Percentiles rank a stretch among this genome's conserved stretches.
Evolutionary conservation across 1,140 invertebrate genomes (phyloP).

Genomic region (Lordiphosa mommai): DNA sequence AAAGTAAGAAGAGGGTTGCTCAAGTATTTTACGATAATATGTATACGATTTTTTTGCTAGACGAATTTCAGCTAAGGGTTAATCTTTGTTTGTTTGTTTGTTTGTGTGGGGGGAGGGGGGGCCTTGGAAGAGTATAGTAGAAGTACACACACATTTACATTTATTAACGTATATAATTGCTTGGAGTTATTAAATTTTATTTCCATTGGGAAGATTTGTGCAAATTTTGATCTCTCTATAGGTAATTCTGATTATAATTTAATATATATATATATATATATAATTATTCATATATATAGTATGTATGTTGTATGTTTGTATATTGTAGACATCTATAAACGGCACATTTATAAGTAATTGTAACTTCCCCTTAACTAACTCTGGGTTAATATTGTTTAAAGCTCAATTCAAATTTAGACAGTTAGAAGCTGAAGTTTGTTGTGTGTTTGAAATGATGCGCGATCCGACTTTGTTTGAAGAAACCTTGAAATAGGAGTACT

Average conservation of each 20-base stretch:
- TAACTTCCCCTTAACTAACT: conserved; percentile 22
- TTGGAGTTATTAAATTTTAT: conserved; percentile 68
- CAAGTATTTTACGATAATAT: conserved; percentile 38
- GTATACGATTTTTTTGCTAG: conserved; percentile 39
- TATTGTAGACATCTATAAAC: conserved; percentile 74
- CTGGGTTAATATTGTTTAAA: conserved; percentile 30
- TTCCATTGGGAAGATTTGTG: conserved; percentile 74
- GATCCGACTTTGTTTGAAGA: conserved; percentile 1
- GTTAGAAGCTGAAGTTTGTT: conserved; percentile 46
- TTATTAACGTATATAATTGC: conserved; percentile 56
- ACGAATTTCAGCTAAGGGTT: conserved; percentile 68
- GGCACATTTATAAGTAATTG: conserved; percentile 76
- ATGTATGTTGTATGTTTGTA: conserved; percentile 44
- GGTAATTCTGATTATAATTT: conserved; percentile 3
- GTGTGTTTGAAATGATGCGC: too few species aligned
- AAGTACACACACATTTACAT: conserved; percentile 44
- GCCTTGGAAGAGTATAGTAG: conserved; percentile 59
- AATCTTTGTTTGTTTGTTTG: conserved; percentile 11
- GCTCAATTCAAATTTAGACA: conserved; percentile 72
- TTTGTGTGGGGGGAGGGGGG: conserved; percentile 3
- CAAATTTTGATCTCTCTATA: conserved; percentile 51
- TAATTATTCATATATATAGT: conserved; percentile 20
- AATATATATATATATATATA: conserved; percentile 21
- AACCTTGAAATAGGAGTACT: conserved; percentile 13
- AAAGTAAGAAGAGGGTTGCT: conserved; percentile 39